Percentiles rank a stretch among this genome's conserved stretches.
Evolutionary conservation across 2,888 invertebrate genomes (phyloP).

Genomic region (Zygothrica quintamaculata): DNA sequence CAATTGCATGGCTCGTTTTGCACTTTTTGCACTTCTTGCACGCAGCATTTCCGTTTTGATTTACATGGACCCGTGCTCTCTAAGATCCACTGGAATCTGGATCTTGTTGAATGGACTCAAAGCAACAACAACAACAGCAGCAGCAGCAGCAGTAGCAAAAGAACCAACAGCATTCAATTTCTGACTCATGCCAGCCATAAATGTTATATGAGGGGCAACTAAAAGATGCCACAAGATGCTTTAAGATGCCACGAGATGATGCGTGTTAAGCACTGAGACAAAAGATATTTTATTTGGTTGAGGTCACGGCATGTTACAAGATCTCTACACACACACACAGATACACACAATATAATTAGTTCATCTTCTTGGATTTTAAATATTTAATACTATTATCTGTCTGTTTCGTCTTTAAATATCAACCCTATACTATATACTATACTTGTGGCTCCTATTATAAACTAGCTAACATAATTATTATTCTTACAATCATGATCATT

Average conservation of each 20-base stretch:
- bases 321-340: not conserved
- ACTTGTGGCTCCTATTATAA: slow-evolving; percentile 36
- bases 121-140: not conserved
- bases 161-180: not conserved
- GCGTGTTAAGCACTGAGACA: slow-evolving; percentile 9
- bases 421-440: slow-evolving; percentile 11
- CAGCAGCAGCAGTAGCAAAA: slow-evolving; percentile 1
- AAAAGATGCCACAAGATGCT: not conserved
- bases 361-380: not conserved
- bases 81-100: slow-evolving; percentile 26
- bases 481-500: no score
- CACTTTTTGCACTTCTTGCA: slow-evolving; percentile 73
- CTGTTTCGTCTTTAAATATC: slow-evolving; percentile 13
- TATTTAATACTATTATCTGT: slow-evolving; percentile 7
- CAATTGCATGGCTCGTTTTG: slow-evolving; percentile 79
- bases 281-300: not conserved
- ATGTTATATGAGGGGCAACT: not conserved
- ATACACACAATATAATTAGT: slow-evolving; percentile 3
- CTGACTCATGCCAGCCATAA: slow-evolving; percentile 39
- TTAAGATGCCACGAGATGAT: not conserved
- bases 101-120: slow-evolving; percentile 19
- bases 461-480: slow-evolving; percentile 7
- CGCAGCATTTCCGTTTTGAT: slow-evolving; percentile 78
- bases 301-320: not conserved
- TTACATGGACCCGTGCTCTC: slow-evolving; percentile 50